These are phyloP conservation scores for Gerris lacustris DNA, from an alignment of 2,888 invertebrate species.

Conservation along the genomic window DNA sequence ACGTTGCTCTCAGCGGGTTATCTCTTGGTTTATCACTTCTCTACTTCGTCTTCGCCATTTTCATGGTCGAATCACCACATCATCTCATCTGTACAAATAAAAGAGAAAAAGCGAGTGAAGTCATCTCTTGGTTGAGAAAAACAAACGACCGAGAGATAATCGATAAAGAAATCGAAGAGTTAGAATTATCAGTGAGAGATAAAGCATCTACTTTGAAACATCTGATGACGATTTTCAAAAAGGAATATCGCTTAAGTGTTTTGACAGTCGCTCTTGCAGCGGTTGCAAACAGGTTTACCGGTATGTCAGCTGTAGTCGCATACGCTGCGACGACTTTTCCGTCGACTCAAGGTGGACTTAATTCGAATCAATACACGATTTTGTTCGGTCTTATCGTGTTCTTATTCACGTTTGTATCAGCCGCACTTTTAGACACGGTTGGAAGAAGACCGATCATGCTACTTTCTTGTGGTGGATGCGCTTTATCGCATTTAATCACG, in stretches of 20 bases:
- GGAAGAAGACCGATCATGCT: slow-evolving; percentile 27
- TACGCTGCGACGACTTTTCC: slow-evolving; percentile 27
- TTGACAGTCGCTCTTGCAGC: slow-evolving; percentile 26
- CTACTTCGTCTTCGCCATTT: slow-evolving; percentile 12
- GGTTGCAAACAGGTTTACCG: slow-evolving; percentile 26
- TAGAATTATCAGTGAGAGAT: slow-evolving; percentile 5
- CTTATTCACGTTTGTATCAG: slow-evolving; percentile 26
- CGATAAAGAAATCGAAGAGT: neutral
- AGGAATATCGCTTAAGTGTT: slow-evolving; percentile 23
- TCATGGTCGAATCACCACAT: slow-evolving; percentile 27
- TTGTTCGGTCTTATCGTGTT: slow-evolving; percentile 28
- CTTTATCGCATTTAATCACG: slow-evolving; percentile 23
- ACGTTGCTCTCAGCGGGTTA: slow-evolving; percentile 21
- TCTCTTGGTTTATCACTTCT: slow-evolving; percentile 24
- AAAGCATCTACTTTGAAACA: neutral
- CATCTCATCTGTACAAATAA: slow-evolving; percentile 21
- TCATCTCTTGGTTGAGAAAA: slow-evolving; percentile 17
- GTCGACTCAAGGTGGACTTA: slow-evolving; percentile 24
- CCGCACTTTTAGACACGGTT: slow-evolving; percentile 26
- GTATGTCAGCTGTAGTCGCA: slow-evolving; percentile 29
- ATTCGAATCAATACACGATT: slow-evolving; percentile 27
- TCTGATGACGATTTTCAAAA: slow-evolving; percentile 14
- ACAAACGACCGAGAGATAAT: slow-evolving; percentile 2
- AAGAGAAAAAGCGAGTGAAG: slow-evolving; percentile 19
- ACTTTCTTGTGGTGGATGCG: slow-evolving; percentile 24